These are phyloP conservation scores for Neomorphus geoffroyi DNA, from an alignment of 2,797 vertebrate species.

Conservation along the genomic window DNA sequence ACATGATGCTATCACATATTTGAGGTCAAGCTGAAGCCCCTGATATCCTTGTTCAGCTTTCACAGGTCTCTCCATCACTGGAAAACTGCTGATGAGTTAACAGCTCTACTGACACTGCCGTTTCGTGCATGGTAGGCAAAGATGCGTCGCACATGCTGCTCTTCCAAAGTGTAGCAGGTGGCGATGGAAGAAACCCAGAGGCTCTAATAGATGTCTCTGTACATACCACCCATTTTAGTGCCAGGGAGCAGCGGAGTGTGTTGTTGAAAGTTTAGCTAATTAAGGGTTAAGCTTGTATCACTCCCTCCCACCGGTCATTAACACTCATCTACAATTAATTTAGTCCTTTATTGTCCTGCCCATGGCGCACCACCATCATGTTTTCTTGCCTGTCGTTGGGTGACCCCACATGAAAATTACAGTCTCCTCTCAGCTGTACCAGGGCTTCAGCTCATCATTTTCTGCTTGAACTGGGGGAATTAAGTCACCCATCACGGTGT, in stretches of 20 bases:
- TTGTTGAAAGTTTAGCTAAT: neutral
- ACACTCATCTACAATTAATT: neutral
- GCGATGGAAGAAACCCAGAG: neutral
- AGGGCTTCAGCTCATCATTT: neutral
- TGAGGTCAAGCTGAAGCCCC: neutral
- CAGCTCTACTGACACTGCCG: neutral
- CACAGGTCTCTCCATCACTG: neutral
- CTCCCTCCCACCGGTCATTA: neutral
- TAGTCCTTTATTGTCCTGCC: neutral
- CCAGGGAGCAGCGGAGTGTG: neutral
- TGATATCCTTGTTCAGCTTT: neutral
- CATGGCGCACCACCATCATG: neutral
- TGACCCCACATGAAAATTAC: neutral
- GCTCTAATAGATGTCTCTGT: neutral
- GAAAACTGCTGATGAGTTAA: neutral
- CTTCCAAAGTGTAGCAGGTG: neutral
- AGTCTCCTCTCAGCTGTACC: neutral
- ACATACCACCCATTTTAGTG: neutral
- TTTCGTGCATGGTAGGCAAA: neutral
- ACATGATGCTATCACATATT: neutral
- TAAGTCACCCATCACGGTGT: neutral
- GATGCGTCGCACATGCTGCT: neutral
- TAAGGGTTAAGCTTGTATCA: conserved; percentile 7
- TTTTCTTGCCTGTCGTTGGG: neutral
- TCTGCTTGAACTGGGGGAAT: neutral